These are phyloP conservation scores for Glyptemys insculpta DNA, from an alignment of 2,797 vertebrate genomes.

Conservation along the genomic window DNA sequence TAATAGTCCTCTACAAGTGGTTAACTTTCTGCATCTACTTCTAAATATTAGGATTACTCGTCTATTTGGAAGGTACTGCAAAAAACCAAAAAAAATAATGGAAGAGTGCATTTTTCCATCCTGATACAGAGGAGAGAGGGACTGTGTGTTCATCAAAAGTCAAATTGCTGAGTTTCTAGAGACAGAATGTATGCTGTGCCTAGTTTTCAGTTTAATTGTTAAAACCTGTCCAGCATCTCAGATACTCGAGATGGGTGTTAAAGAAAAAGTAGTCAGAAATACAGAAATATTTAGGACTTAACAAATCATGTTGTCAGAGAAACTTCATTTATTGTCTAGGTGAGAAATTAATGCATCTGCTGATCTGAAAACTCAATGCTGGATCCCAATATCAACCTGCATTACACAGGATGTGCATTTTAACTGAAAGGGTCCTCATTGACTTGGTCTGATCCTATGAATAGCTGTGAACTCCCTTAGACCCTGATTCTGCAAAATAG, in stretches of 20 bases:
- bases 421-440: no score
- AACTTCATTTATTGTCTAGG: not conserved
- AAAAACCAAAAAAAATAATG: not conserved
- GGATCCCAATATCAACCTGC: not conserved
- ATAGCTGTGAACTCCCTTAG: not conserved
- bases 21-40: not conserved
- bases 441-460: not conserved
- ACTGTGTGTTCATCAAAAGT: not conserved
- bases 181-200: not conserved
- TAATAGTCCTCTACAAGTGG: not conserved
- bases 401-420: not conserved
- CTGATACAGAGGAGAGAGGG: not conserved
- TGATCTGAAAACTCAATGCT: not conserved
- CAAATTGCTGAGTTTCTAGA: not conserved
- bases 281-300: not conserved
- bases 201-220: not conserved
- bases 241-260: not conserved
- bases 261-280: not conserved
- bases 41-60: not conserved
- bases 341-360: no score
- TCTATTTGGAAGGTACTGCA: not conserved
- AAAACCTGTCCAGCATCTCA: not conserved
- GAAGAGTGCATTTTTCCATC: accelerated
- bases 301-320: not conserved
- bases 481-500: not conserved